phyloP scores from a whole-genome alignment of 23 tunicate genomes.

The Phallusia fumigata region DNA sequence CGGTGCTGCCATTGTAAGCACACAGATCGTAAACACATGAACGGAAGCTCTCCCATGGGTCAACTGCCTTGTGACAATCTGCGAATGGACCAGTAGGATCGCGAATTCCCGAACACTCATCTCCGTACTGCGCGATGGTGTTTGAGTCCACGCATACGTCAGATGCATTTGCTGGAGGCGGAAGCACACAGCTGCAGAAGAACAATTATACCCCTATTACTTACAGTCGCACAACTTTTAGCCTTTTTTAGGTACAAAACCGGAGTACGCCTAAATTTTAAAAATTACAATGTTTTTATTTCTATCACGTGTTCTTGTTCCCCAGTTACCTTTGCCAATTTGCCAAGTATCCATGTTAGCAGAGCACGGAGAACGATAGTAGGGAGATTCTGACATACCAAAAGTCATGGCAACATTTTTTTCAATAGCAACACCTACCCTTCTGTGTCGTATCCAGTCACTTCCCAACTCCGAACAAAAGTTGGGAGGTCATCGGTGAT shows the following conservation, averaged over 20 bases:
- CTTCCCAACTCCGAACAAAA: slow-evolving; percentile 70
- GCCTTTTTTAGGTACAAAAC: too few species aligned
- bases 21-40: slow-evolving; percentile 67
- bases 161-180: slow-evolving; percentile 19
- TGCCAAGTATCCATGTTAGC: too few species aligned
- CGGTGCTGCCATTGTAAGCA: slow-evolving; percentile 38
- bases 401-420: too few species aligned
- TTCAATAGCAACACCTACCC: slow-evolving; percentile 13
- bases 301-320: too few species aligned
- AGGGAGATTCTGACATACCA: too few species aligned
- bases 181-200: slow-evolving; percentile 36
- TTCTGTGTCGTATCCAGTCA: slow-evolving; percentile 40
- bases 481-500: slow-evolving; percentile 36
- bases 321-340: too few species aligned
- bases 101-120: slow-evolving; percentile 25
- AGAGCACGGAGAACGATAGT: too few species aligned
- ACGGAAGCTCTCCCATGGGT: slow-evolving; percentile 21
- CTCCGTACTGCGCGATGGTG: neutral
- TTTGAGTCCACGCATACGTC: slow-evolving; percentile 21
- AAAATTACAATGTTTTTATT: too few species aligned
- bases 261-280: too few species aligned
- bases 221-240: too few species aligned
- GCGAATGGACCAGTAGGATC: slow-evolving; percentile 41
- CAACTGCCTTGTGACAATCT: slow-evolving; percentile 30
- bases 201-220: too few species aligned